Evolutionary conservation across 2,113 vertebrate species (phyloP).

Genomic region (Microcebus murinus): DNA sequence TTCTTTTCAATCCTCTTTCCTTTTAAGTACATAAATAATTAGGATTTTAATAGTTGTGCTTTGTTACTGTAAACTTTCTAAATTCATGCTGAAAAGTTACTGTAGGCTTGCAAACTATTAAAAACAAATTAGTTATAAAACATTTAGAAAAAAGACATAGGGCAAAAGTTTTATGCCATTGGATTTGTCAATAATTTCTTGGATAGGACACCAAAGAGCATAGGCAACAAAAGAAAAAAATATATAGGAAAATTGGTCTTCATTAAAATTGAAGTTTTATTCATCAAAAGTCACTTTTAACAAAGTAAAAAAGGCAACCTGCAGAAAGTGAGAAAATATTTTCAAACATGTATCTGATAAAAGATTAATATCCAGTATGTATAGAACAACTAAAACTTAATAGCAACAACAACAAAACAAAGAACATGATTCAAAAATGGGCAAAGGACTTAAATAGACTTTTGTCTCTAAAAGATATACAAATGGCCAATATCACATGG

Average conservation of each 20-base stretch:
- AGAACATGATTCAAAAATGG: not conserved
- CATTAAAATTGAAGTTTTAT: not conserved
- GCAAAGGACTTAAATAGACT: not conserved
- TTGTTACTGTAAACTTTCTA: not conserved
- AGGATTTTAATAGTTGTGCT: not conserved
- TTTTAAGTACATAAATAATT: not conserved
- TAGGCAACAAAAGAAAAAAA: not conserved
- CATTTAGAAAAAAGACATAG: not conserved
- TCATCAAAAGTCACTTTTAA: not conserved
- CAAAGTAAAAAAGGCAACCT: not conserved
- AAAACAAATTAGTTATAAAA: not conserved
- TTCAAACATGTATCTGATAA: not conserved
- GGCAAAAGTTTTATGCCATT: not conserved
- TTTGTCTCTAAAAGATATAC: not conserved
- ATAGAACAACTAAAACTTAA: not conserved
- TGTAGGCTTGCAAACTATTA: not conserved
- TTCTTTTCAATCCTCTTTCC: not conserved
- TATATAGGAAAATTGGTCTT: not conserved
- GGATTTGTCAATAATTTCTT: not conserved
- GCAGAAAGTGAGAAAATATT: not conserved
- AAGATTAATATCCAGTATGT: not conserved
- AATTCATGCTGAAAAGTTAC: not conserved
- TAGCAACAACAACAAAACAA: not conserved
- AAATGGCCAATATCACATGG: not conserved
- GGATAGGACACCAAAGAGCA: not conserved